A percentile compares a stretch with the other conserved stretches of the same genome.
phyloP scores from a whole-genome alignment of 2,797 vertebrate genomes.

The Monodelphis domestica region DNA sequence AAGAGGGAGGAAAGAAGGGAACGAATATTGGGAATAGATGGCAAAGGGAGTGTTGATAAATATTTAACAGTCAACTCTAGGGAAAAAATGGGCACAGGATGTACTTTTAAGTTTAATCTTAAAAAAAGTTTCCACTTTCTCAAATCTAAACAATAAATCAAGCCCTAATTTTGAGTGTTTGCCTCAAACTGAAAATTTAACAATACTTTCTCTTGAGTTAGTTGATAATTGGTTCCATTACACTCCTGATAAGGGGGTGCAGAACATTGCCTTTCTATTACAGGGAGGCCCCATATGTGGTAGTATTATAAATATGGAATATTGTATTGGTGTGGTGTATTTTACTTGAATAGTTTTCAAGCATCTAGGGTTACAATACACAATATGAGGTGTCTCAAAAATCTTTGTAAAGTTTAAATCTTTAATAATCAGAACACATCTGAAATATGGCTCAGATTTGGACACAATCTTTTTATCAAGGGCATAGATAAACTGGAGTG shows the following conservation, averaged over 20 bases:
- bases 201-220: background rate
- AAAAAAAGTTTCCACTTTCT: background rate
- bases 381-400: background rate
- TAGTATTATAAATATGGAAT: too few species aligned
- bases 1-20: background rate
- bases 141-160: background rate
- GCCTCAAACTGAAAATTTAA: too few species aligned
- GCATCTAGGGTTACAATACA: background rate
- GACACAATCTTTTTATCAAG: background rate
- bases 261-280: too few species aligned
- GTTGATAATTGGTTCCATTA: background rate
- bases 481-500: background rate
- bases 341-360: too few species aligned
- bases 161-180: background rate
- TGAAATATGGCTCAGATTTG: background rate
- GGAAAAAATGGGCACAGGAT: background rate
- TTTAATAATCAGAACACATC: too few species aligned
- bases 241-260: background rate
- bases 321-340: too few species aligned
- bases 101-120: background rate
- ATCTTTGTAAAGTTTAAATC: background rate
- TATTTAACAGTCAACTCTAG: too few species aligned
- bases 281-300: too few species aligned
- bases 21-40: background rate
- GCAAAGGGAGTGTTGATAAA: too few species aligned